These are phyloP conservation scores for Ctenopoma kingsleyae DNA, from an alignment of 2,797 vertebrate genomes.

Conservation along the genomic window DNA sequence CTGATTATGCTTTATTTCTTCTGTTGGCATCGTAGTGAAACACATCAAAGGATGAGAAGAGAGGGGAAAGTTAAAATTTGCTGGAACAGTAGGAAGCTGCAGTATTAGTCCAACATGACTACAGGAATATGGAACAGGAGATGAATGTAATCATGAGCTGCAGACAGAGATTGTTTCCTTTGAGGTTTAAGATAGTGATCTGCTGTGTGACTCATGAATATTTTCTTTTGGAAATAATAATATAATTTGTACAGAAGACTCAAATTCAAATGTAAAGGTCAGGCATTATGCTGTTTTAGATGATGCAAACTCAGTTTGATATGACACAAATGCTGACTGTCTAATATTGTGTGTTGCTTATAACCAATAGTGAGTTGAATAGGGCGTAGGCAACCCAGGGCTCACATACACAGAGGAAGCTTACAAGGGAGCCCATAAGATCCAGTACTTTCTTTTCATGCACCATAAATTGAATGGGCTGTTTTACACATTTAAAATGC, in stretches of 20 bases:
- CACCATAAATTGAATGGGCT: no score
- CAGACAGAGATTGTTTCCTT: conserved; percentile 23
- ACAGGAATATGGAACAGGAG: conserved; percentile 21
- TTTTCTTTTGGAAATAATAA: conserved; percentile 11
- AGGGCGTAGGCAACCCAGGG: no score
- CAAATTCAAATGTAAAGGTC: neutral
- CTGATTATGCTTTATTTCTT: neutral
- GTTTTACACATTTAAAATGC: no score
- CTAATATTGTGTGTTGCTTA: no score
- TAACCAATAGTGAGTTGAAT: no score
- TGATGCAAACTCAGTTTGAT: neutral
- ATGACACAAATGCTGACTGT: neutral
- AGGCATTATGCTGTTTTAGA: neutral
- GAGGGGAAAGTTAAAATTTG: conserved; percentile 7
- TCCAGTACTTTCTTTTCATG: no score
- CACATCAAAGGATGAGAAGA: conserved; percentile 12
- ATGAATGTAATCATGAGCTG: conserved; percentile 40
- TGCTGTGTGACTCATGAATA: conserved; percentile 22
- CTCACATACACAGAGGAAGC: no score
- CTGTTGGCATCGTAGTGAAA: neutral
- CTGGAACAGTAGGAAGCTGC: conserved; percentile 18
- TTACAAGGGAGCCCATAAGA: no score
- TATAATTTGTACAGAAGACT: neutral
- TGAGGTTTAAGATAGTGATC: conserved; percentile 27
- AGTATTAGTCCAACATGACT: conserved; percentile 5